These are phyloP conservation scores for Pygoscelis adeliae DNA, from an alignment of 2,113 vertebrate genomes.

Conservation along the genomic window DNA sequence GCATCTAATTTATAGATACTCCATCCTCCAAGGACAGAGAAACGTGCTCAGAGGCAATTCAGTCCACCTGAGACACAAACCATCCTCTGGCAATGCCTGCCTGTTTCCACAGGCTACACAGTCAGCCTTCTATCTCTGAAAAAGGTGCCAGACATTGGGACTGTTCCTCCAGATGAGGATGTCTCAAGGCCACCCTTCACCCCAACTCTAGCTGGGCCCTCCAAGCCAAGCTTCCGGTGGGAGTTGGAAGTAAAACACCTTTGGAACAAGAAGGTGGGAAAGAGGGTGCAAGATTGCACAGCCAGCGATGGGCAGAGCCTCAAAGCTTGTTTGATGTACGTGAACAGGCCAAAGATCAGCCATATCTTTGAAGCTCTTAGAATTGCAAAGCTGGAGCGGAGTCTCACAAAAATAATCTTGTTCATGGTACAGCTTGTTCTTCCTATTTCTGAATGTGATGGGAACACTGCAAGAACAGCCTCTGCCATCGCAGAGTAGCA, in stretches of 20 bases:
- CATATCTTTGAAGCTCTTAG: not conserved
- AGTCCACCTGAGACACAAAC: not conserved
- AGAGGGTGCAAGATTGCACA: not conserved
- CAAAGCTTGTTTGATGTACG: not conserved
- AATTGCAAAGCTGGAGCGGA: conserved; percentile 46
- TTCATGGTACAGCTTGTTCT: conserved; percentile 29
- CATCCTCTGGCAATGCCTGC: not conserved
- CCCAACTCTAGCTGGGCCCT: not conserved
- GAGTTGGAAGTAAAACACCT: not conserved
- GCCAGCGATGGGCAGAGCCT: not conserved
- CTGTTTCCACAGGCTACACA: not conserved
- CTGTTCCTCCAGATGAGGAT: not conserved
- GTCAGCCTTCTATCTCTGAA: not conserved
- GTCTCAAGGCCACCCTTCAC: not conserved
- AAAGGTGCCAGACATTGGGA: not conserved
- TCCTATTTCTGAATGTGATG: conserved; percentile 56
- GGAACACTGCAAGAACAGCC: conserved; percentile 19
- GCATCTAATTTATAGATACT: not conserved
- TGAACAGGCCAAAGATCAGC: conserved; percentile 34
- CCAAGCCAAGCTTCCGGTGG: not conserved
- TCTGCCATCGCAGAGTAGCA: conserved; percentile 21
- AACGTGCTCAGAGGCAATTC: not conserved
- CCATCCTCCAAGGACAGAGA: not conserved
- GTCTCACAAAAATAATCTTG: conserved; percentile 44
- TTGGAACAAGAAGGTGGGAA: not conserved